A percentile compares a stretch with the other conserved stretches of the same genome.
These are phyloP conservation scores for Dromiciops gliroides DNA, from an alignment of 2,113 vertebrate genomes.

Conservation along the genomic window DNA sequence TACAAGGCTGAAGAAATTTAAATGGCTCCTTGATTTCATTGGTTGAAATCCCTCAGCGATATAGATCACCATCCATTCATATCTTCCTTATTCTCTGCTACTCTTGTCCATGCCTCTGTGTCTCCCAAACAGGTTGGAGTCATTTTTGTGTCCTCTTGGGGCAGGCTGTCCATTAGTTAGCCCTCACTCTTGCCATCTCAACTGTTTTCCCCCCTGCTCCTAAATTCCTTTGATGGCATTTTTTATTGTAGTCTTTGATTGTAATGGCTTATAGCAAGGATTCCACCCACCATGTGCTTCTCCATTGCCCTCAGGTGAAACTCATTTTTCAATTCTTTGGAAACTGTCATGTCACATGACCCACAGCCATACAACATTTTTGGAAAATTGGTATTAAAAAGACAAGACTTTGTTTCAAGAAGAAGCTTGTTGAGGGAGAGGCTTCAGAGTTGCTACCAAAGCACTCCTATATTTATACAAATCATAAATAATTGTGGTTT, in stretches of 20 bases:
- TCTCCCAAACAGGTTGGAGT: not conserved
- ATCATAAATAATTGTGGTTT: not conserved
- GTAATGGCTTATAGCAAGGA: no score
- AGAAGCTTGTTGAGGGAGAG: not conserved
- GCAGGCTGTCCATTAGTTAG: no score
- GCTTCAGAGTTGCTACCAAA: not conserved
- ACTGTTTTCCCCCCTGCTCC: no score
- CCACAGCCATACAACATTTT: not conserved
- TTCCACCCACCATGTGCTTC: not conserved
- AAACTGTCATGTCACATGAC: not conserved
- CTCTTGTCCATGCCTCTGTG: not conserved
- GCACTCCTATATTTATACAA: not conserved
- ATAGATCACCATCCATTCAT: not conserved
- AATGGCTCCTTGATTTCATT: not conserved
- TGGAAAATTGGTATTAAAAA: not conserved
- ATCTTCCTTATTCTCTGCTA: not conserved
- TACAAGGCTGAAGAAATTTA: not conserved
- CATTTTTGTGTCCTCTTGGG: not conserved
- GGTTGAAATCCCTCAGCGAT: not conserved
- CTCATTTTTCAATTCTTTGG: not conserved
- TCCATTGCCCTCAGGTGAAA: not conserved
- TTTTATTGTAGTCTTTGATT: no score
- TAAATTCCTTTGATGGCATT: no score
- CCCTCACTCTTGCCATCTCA: not conserved
- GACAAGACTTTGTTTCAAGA: not conserved